Evolutionary conservation across 2,797 vertebrate genomes (phyloP).

Genomic region (Notolabrus celidotus): DNA sequence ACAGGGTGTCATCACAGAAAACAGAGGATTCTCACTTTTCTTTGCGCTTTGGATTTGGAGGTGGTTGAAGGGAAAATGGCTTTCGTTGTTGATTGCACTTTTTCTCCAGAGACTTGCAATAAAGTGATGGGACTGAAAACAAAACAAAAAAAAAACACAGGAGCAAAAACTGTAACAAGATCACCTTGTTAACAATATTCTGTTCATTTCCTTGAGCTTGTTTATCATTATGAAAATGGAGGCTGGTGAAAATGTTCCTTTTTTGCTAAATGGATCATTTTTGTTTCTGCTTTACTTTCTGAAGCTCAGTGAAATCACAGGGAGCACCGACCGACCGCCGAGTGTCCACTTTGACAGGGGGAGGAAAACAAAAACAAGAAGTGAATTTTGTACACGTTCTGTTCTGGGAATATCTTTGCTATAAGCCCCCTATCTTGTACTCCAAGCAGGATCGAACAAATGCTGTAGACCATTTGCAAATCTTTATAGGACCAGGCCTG

Average conservation of each 20-base stretch:
- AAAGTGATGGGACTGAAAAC: constrained; percentile 75
- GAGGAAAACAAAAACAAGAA: constrained; percentile 26
- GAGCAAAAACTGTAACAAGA: constrained; percentile 65
- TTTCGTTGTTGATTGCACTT: constrained; percentile 92
- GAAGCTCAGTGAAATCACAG: constrained; percentile 46
- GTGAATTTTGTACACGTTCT: constrained; percentile 51
- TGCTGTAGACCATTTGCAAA: constrained; percentile 31
- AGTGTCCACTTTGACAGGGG: constrained; percentile 42
- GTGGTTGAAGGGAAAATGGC: constrained; percentile 87
- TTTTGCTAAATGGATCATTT: constrained; percentile 46
- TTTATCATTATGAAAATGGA: constrained; percentile 41
- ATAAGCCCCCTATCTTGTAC: constrained; percentile 42
- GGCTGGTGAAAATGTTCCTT: constrained; percentile 39
- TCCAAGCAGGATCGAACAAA: constrained; percentile 46
- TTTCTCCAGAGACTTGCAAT: constrained; percentile 93
- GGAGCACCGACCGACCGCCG: constrained; percentile 26
- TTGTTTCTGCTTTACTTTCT: constrained; percentile 46
- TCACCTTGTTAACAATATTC: constrained; percentile 45
- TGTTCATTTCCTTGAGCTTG: constrained; percentile 49
- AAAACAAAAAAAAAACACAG: constrained; percentile 1
- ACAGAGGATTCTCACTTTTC: constrained; percentile 70
- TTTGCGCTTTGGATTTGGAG: constrained; percentile 84
- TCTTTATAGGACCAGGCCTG: constrained; percentile 52
- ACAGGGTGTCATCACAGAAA: constrained; percentile 77
- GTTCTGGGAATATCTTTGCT: constrained; percentile 43